Evolutionary conservation across 2,888 invertebrate genomes (phyloP).

Genomic region (Apodemia duryi): DNA sequence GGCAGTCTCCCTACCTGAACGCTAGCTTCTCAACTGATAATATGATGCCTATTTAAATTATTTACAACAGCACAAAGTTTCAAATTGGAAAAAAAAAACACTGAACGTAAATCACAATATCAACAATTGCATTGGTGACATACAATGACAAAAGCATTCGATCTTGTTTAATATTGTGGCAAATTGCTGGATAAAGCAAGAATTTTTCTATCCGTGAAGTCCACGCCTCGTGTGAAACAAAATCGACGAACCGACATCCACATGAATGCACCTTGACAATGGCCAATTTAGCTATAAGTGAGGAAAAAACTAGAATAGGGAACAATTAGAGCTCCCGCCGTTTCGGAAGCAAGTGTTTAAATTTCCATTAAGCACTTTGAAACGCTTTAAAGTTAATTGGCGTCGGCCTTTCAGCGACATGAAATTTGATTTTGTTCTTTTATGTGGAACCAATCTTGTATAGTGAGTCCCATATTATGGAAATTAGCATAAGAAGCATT

Average conservation of each 20-base stretch:
- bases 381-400: constrained; percentile 44
- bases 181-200: constrained; percentile 26
- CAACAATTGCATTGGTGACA: too few species aligned
- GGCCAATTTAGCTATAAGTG: constrained; percentile 70
- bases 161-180: background rate
- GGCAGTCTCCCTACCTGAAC: too few species aligned
- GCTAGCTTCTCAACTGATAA: too few species aligned
- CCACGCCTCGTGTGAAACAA: constrained; percentile 24
- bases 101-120: too few species aligned
- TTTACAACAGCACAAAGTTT: too few species aligned
- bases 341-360: constrained; percentile 70
- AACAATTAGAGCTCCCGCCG: constrained; percentile 54
- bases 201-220: constrained; percentile 29
- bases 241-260: constrained; percentile 27
- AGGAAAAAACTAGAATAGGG: constrained; percentile 46
- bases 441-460: constrained; percentile 1
- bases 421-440: constrained; percentile 14
- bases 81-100: too few species aligned
- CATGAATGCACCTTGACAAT: constrained; percentile 48
- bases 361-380: constrained; percentile 71
- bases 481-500: background rate
- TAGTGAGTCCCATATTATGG: background rate
- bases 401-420: constrained; percentile 12
- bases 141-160: background rate
- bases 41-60: too few species aligned